Evolutionary conservation across 2,113 vertebrate species (phyloP).

Genomic region (Phoenicopterus ruber): DNA sequence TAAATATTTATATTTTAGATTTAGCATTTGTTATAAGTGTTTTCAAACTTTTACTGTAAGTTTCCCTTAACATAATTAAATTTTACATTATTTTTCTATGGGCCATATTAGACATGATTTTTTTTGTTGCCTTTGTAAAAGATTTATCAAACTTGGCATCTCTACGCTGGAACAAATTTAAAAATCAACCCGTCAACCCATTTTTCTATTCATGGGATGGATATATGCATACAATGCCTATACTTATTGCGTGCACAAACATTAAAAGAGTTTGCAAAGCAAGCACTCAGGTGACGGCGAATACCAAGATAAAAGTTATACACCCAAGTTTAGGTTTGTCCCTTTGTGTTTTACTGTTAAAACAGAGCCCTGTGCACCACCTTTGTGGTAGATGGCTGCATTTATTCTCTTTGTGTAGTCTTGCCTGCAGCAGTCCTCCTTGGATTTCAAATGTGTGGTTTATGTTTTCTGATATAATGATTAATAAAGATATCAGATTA

Average conservation of each 20-base stretch:
- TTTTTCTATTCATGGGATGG: neutral
- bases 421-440: neutral
- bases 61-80: neutral
- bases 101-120: fast-evolving
- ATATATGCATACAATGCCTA: neutral
- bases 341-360: neutral
- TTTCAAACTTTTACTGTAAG: neutral
- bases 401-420: neutral
- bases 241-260: neutral
- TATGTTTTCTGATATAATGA: neutral
- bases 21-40: neutral
- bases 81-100: neutral
- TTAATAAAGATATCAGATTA: neutral
- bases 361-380: neutral
- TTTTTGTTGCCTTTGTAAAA: neutral
- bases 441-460: neutral
- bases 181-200: neutral
- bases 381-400: neutral
- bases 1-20: neutral
- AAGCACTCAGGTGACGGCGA: neutral
- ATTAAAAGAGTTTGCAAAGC: neutral
- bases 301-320: neutral
- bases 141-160: neutral
- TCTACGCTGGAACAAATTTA: neutral
- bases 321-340: neutral